These are phyloP conservation scores for Drepanosiphum platanoidis DNA, from an alignment of 2,888 invertebrate species.

Conservation along the genomic window DNA sequence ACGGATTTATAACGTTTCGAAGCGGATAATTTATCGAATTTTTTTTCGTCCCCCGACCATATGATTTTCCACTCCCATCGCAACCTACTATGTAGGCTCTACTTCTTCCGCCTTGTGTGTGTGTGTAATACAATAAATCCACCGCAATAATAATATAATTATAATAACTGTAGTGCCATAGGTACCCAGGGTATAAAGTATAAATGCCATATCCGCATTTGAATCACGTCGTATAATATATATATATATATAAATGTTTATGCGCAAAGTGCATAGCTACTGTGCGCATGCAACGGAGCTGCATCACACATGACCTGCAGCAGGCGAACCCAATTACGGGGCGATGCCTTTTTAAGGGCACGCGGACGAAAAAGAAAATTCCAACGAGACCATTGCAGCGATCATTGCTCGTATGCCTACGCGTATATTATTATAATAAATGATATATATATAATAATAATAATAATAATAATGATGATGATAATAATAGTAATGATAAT, in stretches of 20 bases:
- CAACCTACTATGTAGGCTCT: too few relatives aligned
- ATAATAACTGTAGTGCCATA: too few relatives aligned
- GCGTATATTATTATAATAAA: background rate
- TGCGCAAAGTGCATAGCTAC: too few relatives aligned
- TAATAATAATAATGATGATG: too few relatives aligned
- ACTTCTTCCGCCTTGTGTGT: background rate
- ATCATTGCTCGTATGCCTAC: too few relatives aligned
- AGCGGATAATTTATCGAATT: background rate
- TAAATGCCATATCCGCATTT: background rate
- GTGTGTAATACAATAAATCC: background rate
- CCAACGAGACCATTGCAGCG: background rate
- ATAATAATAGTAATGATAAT: too few relatives aligned
- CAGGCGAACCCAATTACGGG: conserved; percentile 49
- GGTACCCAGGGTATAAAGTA: background rate
- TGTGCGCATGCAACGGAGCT: too few relatives aligned
- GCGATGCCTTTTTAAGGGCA: conserved; percentile 47
- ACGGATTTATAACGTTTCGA: too few relatives aligned
- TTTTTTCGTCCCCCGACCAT: too few relatives aligned
- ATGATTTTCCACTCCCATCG: too few relatives aligned
- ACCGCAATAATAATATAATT: too few relatives aligned
- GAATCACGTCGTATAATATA: conserved; percentile 28
- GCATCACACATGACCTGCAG: conserved; percentile 8
- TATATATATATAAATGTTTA: background rate
- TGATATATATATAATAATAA: background rate
- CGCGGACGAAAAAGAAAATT: conserved; percentile 41